Conservation (phyloP, 1,140 invertebrate genomes). For the Solenopsis invicta region DNA sequence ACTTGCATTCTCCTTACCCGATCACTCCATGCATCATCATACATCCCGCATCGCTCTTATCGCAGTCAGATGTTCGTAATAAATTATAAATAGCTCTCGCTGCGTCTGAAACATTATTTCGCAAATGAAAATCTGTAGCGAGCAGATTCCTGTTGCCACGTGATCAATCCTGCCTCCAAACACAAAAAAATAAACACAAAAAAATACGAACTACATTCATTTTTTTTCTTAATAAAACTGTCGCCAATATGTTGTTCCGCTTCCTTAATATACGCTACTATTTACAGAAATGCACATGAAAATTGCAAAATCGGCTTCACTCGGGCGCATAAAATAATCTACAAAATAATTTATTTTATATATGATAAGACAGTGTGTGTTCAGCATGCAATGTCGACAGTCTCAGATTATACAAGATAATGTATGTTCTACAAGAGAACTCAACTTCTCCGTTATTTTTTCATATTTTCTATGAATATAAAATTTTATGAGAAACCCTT, state of each 20-base stretch:
- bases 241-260: conserved; percentile 39
- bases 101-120: conserved; percentile 69
- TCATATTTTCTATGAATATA: conserved; percentile 43
- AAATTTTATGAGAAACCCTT: conserved; percentile 44
- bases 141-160: conserved; percentile 61
- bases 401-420: conserved; percentile 54
- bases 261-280: conserved; percentile 73
- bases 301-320: conserved; percentile 71
- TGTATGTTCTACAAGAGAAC: conserved; percentile 39
- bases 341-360: conserved; percentile 71
- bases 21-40: conserved; percentile 60
- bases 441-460: conserved; percentile 29
- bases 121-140: conserved; percentile 76
- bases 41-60: neutral
- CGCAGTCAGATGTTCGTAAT: conserved; percentile 76
- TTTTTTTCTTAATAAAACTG: conserved; percentile 62
- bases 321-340: conserved; percentile 63
- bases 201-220: conserved; percentile 55
- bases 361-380: conserved; percentile 44
- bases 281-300: conserved; percentile 83
- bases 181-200: conserved; percentile 52
- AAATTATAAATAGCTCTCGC: conserved; percentile 83
- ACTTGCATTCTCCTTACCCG: conserved; percentile 50
- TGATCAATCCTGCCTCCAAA: conserved; percentile 41
- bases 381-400: conserved; percentile 25